A percentile compares a stretch with the other conserved stretches of the same genome.
phyloP scores from a whole-genome alignment of 1,140 invertebrate species.

The Grapholita molesta region DNA sequence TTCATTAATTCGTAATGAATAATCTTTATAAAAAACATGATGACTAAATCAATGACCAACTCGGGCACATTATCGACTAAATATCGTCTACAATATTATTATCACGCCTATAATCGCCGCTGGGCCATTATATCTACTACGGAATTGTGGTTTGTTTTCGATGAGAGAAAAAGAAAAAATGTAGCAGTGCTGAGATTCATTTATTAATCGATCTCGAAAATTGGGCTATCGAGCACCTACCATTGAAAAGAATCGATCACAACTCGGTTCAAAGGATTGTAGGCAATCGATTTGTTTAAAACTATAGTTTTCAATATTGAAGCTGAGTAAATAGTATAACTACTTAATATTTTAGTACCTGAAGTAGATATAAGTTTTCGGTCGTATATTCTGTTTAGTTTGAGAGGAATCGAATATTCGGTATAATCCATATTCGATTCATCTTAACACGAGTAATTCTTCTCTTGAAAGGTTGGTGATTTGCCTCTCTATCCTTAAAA shows the following conservation, averaged over 20 bases:
- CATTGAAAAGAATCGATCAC: conserved; percentile 30
- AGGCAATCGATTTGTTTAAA: neutral
- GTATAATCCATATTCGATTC: too few species aligned
- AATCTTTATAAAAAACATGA: conserved; percentile 27
- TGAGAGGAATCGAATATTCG: too few species aligned
- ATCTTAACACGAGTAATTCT: too few species aligned
- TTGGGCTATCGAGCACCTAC: conserved; percentile 28
- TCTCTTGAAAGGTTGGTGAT: too few species aligned
- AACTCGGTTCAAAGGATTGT: neutral
- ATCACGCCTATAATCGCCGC: conserved; percentile 72
- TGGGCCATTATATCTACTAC: conserved; percentile 65
- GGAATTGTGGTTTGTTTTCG: conserved; percentile 72
- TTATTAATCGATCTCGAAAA: conserved; percentile 63
- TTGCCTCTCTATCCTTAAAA: too few species aligned
- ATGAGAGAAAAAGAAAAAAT: conserved; percentile 63
- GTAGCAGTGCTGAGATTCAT: conserved; percentile 63
- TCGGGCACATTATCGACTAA: conserved; percentile 43
- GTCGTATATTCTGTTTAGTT: too few species aligned
- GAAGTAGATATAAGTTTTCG: too few species aligned
- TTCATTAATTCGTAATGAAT: too few species aligned
- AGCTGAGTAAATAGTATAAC: too few species aligned
- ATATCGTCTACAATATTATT: conserved; percentile 58
- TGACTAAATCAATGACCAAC: conserved; percentile 53
- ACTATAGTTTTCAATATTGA: too few species aligned
- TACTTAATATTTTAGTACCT: too few species aligned